Percentiles rank a stretch among this genome's conserved stretches.
Evolutionary conservation across 2,113 vertebrate species (phyloP).

Genomic region (Eidolon helvum): DNA sequence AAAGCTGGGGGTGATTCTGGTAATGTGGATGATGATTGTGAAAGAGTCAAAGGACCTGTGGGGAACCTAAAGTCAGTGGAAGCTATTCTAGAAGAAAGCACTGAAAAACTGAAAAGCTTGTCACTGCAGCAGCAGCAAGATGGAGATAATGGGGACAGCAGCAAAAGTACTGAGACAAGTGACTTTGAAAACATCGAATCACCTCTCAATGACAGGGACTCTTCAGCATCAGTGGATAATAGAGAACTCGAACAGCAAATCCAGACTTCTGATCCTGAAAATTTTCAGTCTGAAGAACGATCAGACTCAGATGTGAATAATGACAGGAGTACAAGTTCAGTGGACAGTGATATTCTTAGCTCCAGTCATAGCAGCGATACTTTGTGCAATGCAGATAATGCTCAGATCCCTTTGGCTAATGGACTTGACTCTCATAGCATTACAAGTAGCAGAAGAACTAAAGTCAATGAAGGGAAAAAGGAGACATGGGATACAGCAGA

Average conservation of each 20-base stretch:
- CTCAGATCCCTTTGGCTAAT: constrained; percentile 93
- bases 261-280: constrained; percentile 90
- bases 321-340: constrained; percentile 97
- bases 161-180: constrained; percentile 96
- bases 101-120: constrained; percentile 96
- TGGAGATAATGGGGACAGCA: constrained; percentile 92
- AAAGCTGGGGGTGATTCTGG: constrained; percentile 86
- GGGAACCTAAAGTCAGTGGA: constrained; percentile 92
- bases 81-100: constrained; percentile 97
- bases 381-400: constrained; percentile 94
- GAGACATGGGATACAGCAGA: constrained; percentile 99
- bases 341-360: constrained; percentile 99
- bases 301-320: constrained; percentile 98
- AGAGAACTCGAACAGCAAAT: constrained; percentile 93
- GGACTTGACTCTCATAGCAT: constrained; percentile 98
- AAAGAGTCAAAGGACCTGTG: constrained; percentile 86
- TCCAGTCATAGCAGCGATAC: constrained; percentile 99
- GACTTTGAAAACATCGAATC: constrained; percentile 97
- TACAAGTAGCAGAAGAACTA: constrained; percentile 97
- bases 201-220: constrained; percentile 91
- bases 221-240: constrained; percentile 90
- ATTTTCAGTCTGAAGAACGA: constrained; percentile 93
- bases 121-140: constrained; percentile 90
- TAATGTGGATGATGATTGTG: constrained; percentile 85
- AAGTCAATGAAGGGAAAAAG: constrained; percentile 97